Base-by-base conservation (phyloP, 2,113 vertebrate genomes). In the Toxostoma redivivum region DNA sequence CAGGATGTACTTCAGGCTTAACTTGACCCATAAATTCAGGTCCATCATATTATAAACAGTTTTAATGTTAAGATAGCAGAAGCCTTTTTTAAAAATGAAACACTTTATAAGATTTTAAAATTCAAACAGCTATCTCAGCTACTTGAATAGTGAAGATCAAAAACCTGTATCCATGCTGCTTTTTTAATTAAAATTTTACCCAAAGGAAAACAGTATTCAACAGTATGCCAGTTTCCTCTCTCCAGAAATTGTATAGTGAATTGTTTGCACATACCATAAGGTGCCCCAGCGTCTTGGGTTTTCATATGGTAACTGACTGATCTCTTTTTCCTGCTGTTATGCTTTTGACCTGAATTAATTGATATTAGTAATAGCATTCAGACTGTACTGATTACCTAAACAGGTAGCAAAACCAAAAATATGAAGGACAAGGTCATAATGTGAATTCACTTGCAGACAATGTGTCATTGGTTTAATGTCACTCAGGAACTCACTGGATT, bases 181-280 rank as follows among this genome's bases (percentile, higher is more conserved):
- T 98, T 98, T 98, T 98, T 98, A 98, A 98, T 98, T 98, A 98
- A 98, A 98, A 97, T 94, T 96, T 96, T 98, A 98, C 98, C 98
- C 98, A 98, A 96, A 98, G 98, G 98, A 98, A 97, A 98, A 98
- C 65, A 97, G 91, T 91, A 97, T 97, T 98, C 97, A 98, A 95
- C 97, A 97, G 95, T 97, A 98, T 97, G 97, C 97, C 97, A 98
- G 97, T 96, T 98, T 97, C 66, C 79, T 97, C 97, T 98, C 98
- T 97, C 93, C 96, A 98, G 97, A 98, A 98, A 98, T 98, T 98
- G 96, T 98, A 95, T 89, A 96, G 98, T 97, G 97, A 97, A 98
- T 98, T 98, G 97, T 98, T 97, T 97, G 97, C 98, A 97, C 98
- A 94, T 94, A 98, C 95, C 98, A 98, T 98, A 98, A 98, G 98